Evolutionary conservation across 2,113 vertebrate species (phyloP), one percentile per base, ranked within the genome.

Genomic region (Nannobrachium achirus): DNA sequence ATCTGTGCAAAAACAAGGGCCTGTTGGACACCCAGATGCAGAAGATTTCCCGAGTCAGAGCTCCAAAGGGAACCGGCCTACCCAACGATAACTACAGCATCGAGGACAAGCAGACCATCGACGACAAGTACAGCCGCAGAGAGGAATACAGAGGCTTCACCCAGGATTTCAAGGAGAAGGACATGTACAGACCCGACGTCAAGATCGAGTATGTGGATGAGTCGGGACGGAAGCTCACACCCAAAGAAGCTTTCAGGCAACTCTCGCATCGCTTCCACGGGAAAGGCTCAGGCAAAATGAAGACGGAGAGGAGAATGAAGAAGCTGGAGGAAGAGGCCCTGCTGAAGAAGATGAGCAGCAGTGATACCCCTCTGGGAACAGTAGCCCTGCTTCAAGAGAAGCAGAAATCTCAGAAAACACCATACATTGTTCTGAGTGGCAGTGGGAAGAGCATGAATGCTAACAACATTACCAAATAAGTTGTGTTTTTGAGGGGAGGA

Each of bases 311-410:
- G 67, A 92, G 96, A 67, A 96, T 97, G 96, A 98, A 98, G 82
- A 98, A 98, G 82, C 84, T 96, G 50, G 95, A 97, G 1, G 95
- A 93, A 73, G 96, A 97, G 74, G 95, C 95, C 3, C 92, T 98
- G 72, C 88, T 98, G 89, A 98, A 96, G 88, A 97, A 96, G 90
- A 97, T 97, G 95, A 97, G 95, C 86, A 97, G 95, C 76, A 97
- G 95, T 0, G 96, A 97, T 69, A 98, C 96, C 0, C 96, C 95
- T 0, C 86, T 98, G 6, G 95, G 95, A 60, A 98, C 96, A 0
- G 95, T 98, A 73, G 95, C 95, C 0, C 56, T 98, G 83, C 94
- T 97, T n/a, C 96, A 98, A 80, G 96, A 98, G 85, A 98, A 98
- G 73, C 96, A 98, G 86, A 97, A 96, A 73, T 96, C 96, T 8